Percentiles rank a stretch among this genome's conserved stretches.
Conservation (phyloP, 2,888 invertebrate species). For the Xanthorhoe spadicearia region DNA sequence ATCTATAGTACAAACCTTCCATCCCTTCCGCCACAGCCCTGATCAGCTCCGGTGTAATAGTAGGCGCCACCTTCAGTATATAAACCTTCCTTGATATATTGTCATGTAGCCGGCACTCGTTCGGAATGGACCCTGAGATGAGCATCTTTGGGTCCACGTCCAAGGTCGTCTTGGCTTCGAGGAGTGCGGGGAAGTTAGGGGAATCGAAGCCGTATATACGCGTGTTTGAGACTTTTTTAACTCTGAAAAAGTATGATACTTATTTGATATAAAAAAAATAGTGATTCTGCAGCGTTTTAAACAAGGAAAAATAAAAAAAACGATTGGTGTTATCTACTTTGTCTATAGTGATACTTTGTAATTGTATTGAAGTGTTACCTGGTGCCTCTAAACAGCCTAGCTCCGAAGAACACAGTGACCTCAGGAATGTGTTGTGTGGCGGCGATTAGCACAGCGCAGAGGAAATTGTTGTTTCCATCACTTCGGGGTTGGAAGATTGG, state of each 20-base stretch:
- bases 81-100: constrained; percentile 93
- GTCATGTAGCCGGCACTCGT: constrained; percentile 89
- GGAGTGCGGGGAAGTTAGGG: constrained; percentile 93
- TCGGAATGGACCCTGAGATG: constrained; percentile 72
- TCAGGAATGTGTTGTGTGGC: constrained; percentile 96
- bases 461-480: constrained; percentile 96
- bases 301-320: too few relatives aligned
- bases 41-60: constrained; percentile 92
- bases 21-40: constrained; percentile 89
- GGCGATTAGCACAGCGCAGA: constrained; percentile 94
- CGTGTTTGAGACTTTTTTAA: constrained; percentile 91
- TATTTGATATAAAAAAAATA: too few relatives aligned
- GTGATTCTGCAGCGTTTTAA: too few relatives aligned
- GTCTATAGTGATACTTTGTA: too few relatives aligned
- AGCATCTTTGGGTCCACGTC: constrained; percentile 89
- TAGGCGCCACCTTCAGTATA: constrained; percentile 94
- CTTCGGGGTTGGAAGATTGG: constrained; percentile 97
- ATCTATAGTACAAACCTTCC: constrained; percentile 65
- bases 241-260: too few relatives aligned
- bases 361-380: constrained; percentile 53
- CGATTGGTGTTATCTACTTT: too few relatives aligned
- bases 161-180: constrained; percentile 85
- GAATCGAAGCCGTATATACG: constrained; percentile 93
- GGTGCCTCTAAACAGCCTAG: constrained; percentile 95
- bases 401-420: constrained; percentile 96